phyloP scores from a whole-genome alignment of 30 jellyfish, hydroid and myxozoan species.

The Aurelia sp. region DNA sequence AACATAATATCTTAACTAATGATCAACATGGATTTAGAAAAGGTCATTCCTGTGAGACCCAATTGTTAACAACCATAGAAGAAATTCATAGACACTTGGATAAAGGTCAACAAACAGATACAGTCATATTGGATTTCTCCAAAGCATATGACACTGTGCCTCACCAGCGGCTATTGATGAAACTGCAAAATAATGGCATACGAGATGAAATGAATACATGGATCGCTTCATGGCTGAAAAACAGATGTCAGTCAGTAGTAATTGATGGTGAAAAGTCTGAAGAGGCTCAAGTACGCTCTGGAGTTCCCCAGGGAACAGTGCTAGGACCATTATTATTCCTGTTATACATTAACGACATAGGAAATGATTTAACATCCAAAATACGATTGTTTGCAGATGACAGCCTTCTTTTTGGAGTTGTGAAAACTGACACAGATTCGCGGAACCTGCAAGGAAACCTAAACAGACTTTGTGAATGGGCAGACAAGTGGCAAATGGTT shows the following conservation, averaged over 20 bases:
- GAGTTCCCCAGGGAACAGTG: conserved; percentile 58
- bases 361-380: conserved; percentile 33
- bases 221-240: conserved; percentile 45
- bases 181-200: conserved; percentile 30
- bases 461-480: conserved; percentile 24
- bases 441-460: conserved; percentile 18
- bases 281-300: conserved; percentile 45
- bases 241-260: conserved; percentile 50
- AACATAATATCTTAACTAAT: too few relatives aligned
- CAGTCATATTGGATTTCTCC: too few relatives aligned
- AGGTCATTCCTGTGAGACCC: too few relatives aligned
- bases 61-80: too few relatives aligned
- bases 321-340: conserved; percentile 40
- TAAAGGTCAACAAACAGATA: too few relatives aligned
- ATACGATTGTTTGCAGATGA: conserved; percentile 19
- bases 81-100: too few relatives aligned
- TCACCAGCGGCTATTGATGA: conserved; percentile 51
- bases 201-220: conserved; percentile 20
- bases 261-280: conserved; percentile 44
- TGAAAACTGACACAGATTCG: conserved; percentile 15
- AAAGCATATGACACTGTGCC: neutral
- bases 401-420: conserved; percentile 16
- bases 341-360: conserved; percentile 41
- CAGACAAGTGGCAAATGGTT: conserved; percentile 43
- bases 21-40: too few relatives aligned